A percentile compares a stretch with the other conserved stretches of the same genome.
Evolutionary conservation across 2,888 invertebrate species (phyloP).

Genomic region (Ophioninae sp.): DNA sequence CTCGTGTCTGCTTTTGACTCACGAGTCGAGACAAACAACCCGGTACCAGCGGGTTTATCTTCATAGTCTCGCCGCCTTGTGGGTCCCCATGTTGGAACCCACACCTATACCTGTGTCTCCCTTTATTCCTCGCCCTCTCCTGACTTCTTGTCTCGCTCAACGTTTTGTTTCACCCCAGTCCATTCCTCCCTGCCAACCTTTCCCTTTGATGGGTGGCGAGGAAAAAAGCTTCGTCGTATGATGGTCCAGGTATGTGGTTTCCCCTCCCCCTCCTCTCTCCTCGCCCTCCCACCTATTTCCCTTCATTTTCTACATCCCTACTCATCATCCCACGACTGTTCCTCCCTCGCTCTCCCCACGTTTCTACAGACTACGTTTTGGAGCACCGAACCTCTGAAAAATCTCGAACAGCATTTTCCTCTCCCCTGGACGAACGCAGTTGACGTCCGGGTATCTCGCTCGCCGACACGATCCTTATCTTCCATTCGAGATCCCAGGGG

Average conservation of each 20-base stretch:
- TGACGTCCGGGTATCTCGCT: constrained; percentile 38
- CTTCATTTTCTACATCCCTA: not conserved
- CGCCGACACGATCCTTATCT: constrained; percentile 53
- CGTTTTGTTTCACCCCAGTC: constrained; percentile 32
- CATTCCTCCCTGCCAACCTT: constrained; percentile 10
- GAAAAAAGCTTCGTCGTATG: constrained; percentile 45
- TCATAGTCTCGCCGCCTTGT: constrained; percentile 17
- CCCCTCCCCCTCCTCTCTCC: constrained; percentile 1
- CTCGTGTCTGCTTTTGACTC: constrained; percentile 36
- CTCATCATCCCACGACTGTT: not conserved
- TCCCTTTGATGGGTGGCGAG: constrained; percentile 37
- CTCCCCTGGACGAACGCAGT: constrained; percentile 21
- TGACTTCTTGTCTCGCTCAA: constrained; percentile 44
- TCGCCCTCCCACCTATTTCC: constrained; percentile 14
- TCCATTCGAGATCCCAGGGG: constrained; percentile 52
- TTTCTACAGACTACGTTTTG: constrained; percentile 36
- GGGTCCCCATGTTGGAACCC: constrained; percentile 39
- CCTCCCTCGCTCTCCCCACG: constrained; percentile 13
- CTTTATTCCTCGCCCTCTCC: constrained; percentile 25
- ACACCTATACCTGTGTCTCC: constrained; percentile 28
- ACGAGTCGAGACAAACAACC: constrained; percentile 40
- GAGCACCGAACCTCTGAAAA: constrained; percentile 39
- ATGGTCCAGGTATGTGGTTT: constrained; percentile 38
- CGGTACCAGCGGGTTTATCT: not conserved
- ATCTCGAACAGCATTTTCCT: constrained; percentile 30